Evolutionary conservation across 2,888 invertebrate genomes (phyloP).

Genomic region (Lycia hirtaria): DNA sequence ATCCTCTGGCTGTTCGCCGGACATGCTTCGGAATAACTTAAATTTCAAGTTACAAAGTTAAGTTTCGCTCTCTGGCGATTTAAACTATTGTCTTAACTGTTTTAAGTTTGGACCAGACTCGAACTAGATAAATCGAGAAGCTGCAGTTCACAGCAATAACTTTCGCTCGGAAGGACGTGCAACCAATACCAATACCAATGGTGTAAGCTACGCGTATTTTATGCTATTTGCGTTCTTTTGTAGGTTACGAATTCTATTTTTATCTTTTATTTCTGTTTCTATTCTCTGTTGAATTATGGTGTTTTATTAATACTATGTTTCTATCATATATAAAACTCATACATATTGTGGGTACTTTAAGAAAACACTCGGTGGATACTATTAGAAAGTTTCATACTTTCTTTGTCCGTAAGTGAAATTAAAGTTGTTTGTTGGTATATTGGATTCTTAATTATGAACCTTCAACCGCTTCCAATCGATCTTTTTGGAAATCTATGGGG

Average conservation of each 20-base stretch:
- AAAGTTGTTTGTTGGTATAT: no score
- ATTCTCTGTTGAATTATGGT: background rate
- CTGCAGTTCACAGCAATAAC: conserved; percentile 33
- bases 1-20: conserved; percentile 44
- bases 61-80: conserved; percentile 24
- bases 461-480: no score
- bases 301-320: no score
- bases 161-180: conserved; percentile 35
- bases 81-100: conserved; percentile 28
- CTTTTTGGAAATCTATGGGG: no score
- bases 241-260: conserved; percentile 4
- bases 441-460: no score
- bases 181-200: conserved; percentile 29
- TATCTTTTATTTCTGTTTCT: background rate
- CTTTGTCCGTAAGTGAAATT: no score
- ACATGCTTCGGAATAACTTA: conserved; percentile 52
- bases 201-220: conserved; percentile 16
- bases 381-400: no score
- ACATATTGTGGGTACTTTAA: no score
- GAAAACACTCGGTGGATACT: no score
- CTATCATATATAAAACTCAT: no score
- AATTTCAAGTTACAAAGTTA: conserved; percentile 32
- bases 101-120: conserved; percentile 27
- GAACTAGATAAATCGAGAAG: conserved; percentile 24
- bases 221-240: background rate